These are phyloP conservation scores for Papilio protenor DNA, from an alignment of 2,888 invertebrate species.

Conservation along the genomic window DNA sequence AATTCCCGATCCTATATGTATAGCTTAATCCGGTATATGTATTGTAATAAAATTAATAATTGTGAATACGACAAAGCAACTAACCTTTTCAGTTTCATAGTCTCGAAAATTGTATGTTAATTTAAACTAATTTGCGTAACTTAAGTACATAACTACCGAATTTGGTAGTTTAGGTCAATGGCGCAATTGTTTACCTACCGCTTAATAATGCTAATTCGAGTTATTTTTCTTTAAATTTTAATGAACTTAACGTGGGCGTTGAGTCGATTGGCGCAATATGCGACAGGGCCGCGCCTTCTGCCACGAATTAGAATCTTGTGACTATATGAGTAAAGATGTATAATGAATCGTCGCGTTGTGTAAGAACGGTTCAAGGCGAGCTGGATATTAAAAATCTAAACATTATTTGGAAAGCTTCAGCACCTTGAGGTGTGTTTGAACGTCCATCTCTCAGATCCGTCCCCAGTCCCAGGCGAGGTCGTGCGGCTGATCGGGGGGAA, in stretches of 20 bases:
- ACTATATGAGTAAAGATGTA: slow-evolving; percentile 61
- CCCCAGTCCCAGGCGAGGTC: slow-evolving; percentile 59
- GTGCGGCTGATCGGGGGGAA: slow-evolving; percentile 65
- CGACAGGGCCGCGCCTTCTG: slow-evolving; percentile 51
- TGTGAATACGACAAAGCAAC: not conserved
- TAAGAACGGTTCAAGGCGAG: slow-evolving; percentile 74
- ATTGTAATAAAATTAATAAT: not conserved
- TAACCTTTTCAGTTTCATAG: not conserved
- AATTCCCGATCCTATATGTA: not conserved
- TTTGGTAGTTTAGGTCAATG: slow-evolving; percentile 24
- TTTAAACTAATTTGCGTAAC: slow-evolving; percentile 5
- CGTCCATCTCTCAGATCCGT: slow-evolving; percentile 53
- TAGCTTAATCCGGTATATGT: not conserved
- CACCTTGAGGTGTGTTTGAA: slow-evolving; percentile 59
- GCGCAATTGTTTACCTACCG: slow-evolving; percentile 24
- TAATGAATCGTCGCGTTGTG: slow-evolving; percentile 73
- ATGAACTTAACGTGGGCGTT: slow-evolving; percentile 41
- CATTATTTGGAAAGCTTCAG: slow-evolving; percentile 70
- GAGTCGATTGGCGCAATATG: slow-evolving; percentile 46
- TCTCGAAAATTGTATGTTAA: not conserved
- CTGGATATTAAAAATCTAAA: slow-evolving; percentile 73
- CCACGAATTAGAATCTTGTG: slow-evolving; percentile 65
- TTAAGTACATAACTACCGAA: slow-evolving; percentile 22
- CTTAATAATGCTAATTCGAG: slow-evolving; percentile 35
- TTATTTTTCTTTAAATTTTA: slow-evolving; percentile 39